A percentile compares a stretch with the other conserved stretches of the same genome.
Evolutionary conservation across 1,140 invertebrate species (phyloP).

Genomic region (Diplogasteroides magnus): DNA sequence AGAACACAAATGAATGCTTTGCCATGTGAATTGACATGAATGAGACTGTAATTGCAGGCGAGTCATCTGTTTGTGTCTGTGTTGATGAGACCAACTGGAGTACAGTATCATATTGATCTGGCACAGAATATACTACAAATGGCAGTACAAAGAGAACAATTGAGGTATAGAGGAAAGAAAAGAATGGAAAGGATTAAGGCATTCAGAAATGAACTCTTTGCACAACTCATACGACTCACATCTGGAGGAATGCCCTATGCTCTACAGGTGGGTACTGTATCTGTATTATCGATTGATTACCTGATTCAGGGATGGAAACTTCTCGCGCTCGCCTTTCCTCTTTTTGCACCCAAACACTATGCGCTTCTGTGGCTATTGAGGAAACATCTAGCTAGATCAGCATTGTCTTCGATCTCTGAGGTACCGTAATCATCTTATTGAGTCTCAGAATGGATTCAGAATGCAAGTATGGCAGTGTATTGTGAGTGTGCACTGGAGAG

Average conservation of each 20-base stretch:
- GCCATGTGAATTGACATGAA: too few relatives aligned
- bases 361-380: conserved; percentile 45
- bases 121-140: conserved; percentile 43
- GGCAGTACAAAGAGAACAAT: conserved; percentile 26
- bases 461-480: conserved; percentile 40
- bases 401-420: conserved; percentile 1
- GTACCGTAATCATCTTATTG: conserved; percentile 1
- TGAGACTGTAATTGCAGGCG: neutral
- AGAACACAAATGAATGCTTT: too few relatives aligned
- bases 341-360: conserved; percentile 43
- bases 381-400: conserved; percentile 37
- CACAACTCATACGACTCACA: conserved; percentile 42
- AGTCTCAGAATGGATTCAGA: conserved; percentile 8
- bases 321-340: conserved; percentile 37
- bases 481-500: conserved; percentile 35
- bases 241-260: conserved; percentile 35
- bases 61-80: conserved; percentile 43
- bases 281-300: conserved; percentile 3
- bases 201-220: conserved; percentile 39
- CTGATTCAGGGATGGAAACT: conserved; percentile 40
- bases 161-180: neutral
- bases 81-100: conserved; percentile 37
- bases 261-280: conserved; percentile 29
- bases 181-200: neutral
- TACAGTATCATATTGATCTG: conserved; percentile 47